Conservation (phyloP, 2,113 vertebrate species). For the Chascanopsetta lugubris region DNA sequence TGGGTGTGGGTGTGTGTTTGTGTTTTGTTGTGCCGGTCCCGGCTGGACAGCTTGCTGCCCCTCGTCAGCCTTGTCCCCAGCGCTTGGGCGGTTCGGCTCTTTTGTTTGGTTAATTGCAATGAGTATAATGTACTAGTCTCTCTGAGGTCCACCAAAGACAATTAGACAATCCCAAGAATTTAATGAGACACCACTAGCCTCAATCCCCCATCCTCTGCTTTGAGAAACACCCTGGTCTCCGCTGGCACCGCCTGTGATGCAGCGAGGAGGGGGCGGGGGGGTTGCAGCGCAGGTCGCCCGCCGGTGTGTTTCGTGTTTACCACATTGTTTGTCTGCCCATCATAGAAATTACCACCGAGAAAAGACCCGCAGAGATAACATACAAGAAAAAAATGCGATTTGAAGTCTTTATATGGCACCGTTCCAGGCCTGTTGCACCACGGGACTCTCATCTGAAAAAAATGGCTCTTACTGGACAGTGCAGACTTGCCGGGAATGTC, state of each 20-base stretch:
- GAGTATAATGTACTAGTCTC: slow-evolving; percentile 99
- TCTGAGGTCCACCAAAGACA: slow-evolving; percentile 98
- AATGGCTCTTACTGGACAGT: slow-evolving; percentile 53
- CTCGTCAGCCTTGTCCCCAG: slow-evolving; percentile 80
- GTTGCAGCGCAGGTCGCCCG: slow-evolving; percentile 59
- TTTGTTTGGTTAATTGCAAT: slow-evolving; percentile 99
- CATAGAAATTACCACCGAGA: slow-evolving; percentile 62
- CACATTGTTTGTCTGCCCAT: slow-evolving; percentile 75
- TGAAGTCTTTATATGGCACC: slow-evolving; percentile 56
- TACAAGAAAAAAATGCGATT: slow-evolving; percentile 41
- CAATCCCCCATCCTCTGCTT: slow-evolving; percentile 81
- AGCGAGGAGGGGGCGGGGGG: slow-evolving; percentile 64
- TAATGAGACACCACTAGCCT: slow-evolving; percentile 99
- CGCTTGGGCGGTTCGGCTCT: slow-evolving; percentile 97
- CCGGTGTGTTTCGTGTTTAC: slow-evolving; percentile 74
- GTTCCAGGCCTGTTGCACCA: slow-evolving; percentile 46
- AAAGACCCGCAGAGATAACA: slow-evolving; percentile 57
- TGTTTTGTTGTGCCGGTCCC: slow-evolving; percentile 72
- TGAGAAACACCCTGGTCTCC: slow-evolving; percentile 74
- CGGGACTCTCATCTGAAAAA: slow-evolving; percentile 54
- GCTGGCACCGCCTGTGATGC: slow-evolving; percentile 69
- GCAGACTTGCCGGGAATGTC: slow-evolving; percentile 72
- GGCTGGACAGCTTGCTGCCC: slow-evolving; percentile 71
- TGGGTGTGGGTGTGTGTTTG: slow-evolving; percentile 72
- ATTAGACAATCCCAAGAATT: slow-evolving; percentile 99